Base-by-base conservation (phyloP, 2,888 invertebrate species). In the Agapostemon virescens region DNA sequence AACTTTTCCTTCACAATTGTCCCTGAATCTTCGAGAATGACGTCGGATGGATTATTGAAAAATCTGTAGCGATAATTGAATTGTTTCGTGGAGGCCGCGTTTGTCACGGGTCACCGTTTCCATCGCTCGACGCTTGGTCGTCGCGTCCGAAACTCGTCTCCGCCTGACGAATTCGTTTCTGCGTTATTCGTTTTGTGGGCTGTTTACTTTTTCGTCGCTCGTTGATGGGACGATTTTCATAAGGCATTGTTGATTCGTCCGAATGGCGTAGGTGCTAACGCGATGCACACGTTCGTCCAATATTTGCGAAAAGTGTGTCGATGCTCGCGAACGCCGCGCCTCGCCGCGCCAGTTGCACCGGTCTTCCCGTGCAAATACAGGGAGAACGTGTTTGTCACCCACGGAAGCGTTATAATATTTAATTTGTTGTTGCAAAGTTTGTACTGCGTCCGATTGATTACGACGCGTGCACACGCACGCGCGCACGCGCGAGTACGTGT, bases 211-310 rank as follows among this genome's bases (percentile, higher is more conserved):
- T 66, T 55, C 71, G 45, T 13, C 13, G 42, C n/a, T 69, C 33
- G 26, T 38, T 61, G 83, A 61, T 63, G 64, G 38, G 74, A 69
- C 72, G 69, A 84, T 84, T 81, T 84, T 84, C 84, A 84, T 84
- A 84, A 78, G 69, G 78, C 66, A 78, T 77, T 81, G 81, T 83
- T 79, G 87, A 86, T 80, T 84, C 72, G 78, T 23, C 42, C 69
- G 79, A 82, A 80, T 78, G 78, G 73, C 64, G 49, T 75, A 55
- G 77, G 79, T 74, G 78, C 74, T 84, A 89, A 86, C 84, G 81
- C 85, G 83, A 86, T 84, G 86, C 86, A 85, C 91, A 92, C 91
- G 91, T 91, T 91, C 90, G 83, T 86, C 89, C 89, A 91, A 92
- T 92, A 92, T 91, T 92, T 91, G 89, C 87, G 86, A 86, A 89